Base-by-base conservation (phyloP, 1,140 invertebrate species). In the Palaemon carinicauda region DNA sequence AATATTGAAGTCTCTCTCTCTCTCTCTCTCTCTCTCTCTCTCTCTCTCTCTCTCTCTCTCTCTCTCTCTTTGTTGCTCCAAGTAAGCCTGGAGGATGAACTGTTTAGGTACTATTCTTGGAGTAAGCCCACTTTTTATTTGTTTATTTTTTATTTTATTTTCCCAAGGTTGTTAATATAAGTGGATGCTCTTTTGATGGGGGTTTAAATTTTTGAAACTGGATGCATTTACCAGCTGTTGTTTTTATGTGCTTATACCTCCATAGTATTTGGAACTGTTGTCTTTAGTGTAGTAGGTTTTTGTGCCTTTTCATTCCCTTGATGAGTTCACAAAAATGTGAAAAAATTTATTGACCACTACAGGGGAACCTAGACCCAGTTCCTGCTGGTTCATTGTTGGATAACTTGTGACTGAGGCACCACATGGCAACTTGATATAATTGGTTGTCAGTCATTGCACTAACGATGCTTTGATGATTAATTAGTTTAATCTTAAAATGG, bases 271-370 rank as follows among this genome's bases (percentile, higher is more conserved):
- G 84, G 77, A 86, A 86, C 74, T 74, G 77, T 86, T 80, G 78
- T 86, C 84, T 86, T 86, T 86, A 86, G 84, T 86, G 50, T 80
- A 19, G 77, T 86, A 86, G 84, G 53, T 86, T 86, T 83, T 86
- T 86, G 84, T 86, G 84, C 84, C 84, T 86, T 86, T 86, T 78
- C 41, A 41, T 80, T 86, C 80, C 84, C 84, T 69, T 71, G 50
- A 86, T 86, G 50, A 71, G 77, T 86, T 86, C 56, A 86, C 84
- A 86, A 82, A 80, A 69, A 53, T 53, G 84, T 86, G 77, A 80
- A 54, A 80, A 54, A 71, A 73, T 74, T 80, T 86, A 41, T 79
- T 71, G 60, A 33, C 52, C 50, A 86, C 84, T 86, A 86, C 74
- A 86, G 84, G 84, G 84, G 84, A 86, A 86, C 84, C 84, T 86